Base-by-base conservation (phyloP, 2,797 vertebrate genomes). In the Falco rusticolus region DNA sequence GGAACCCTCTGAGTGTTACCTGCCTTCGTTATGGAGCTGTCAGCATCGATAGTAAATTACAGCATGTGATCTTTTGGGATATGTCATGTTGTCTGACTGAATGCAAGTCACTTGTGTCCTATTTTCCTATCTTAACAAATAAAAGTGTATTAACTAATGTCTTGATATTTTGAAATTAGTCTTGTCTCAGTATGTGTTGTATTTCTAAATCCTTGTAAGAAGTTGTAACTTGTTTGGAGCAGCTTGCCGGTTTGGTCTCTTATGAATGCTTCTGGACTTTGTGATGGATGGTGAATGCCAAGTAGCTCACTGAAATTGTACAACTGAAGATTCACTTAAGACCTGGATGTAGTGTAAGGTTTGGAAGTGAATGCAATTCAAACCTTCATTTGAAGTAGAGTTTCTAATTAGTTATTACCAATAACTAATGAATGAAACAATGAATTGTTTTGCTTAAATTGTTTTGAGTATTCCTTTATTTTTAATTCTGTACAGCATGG, bases 401-500 rank as follows among this genome's bases (percentile, higher is more conserved):
- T 29, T 71, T 59, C 50, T 66, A 31, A 63, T 76, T 39, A 33
- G 25, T 45, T 60, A 33, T 13, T 53, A n/a, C 10, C 8, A 37
- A 6, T 33, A 7, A 50, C 10, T 45, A 19, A 45, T 45, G 17
- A 45, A 45, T 45, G 45, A 45, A 45, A 45, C 18, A 45, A 45
- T 45, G 8, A 19, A 45, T 28, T 50, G 19, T 39, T 65, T 74
- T 33, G 14, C 65, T 71, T n/a, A 48, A 43, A 16, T 37, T 25
- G 39, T 51, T 43, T 22, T 21, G 5, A 68, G 29, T 34, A 33
- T 57, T 86, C 37, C n/a, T 61, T 51, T 63, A 19, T n/a, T 70
- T 65, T 50, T 14, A 48, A 31, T 53, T 66, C 0, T 0, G 4
- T 50, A 11, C 19, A 19, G 20, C 16, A 2, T 17, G 18, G 39